phyloP scores from a whole-genome alignment of 2,888 invertebrate genomes.

The Girardia tigrina region DNA sequence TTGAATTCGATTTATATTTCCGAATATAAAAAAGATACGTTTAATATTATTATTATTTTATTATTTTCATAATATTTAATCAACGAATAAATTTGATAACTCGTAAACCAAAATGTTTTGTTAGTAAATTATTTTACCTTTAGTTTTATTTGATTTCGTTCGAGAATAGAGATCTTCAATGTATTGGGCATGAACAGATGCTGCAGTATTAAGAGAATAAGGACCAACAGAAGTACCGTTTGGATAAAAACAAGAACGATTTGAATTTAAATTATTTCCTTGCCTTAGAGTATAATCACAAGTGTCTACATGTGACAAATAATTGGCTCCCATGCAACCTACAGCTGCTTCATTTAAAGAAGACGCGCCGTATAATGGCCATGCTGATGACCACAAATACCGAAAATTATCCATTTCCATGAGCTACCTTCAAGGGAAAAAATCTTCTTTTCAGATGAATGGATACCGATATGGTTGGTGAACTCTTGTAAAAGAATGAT shows the following conservation, averaged over 20 bases:
- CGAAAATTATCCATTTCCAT: conserved; percentile 35
- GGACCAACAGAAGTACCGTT: not conserved
- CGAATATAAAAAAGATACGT: too few relatives aligned
- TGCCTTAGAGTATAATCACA: not conserved
- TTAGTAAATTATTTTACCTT: conserved; percentile 12
- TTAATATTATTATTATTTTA: not conserved
- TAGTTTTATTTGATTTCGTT: conserved; percentile 30
- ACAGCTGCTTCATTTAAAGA: conserved; percentile 15
- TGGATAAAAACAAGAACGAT: conserved; percentile 30
- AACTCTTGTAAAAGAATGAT: conserved; percentile 10
- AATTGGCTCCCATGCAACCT: conserved; percentile 24
- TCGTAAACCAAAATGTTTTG: not conserved
- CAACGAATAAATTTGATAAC: too few relatives aligned
- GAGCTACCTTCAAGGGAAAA: conserved; percentile 5
- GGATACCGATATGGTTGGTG: conserved; percentile 11
- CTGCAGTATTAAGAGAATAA: not conserved
- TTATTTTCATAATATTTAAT: too few relatives aligned
- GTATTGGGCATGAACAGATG: conserved; percentile 32
- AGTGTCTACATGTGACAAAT: conserved; percentile 14
- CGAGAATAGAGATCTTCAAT: conserved; percentile 33
- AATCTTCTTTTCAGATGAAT: conserved; percentile 23
- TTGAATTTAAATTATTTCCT: conserved; percentile 10
- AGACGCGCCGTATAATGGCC: conserved; percentile 30
- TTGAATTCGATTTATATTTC: too few relatives aligned
- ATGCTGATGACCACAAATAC: conserved; percentile 33